phyloP scores from a whole-genome alignment of 2,888 invertebrate genomes.

The Daptonema setosum region DNA sequence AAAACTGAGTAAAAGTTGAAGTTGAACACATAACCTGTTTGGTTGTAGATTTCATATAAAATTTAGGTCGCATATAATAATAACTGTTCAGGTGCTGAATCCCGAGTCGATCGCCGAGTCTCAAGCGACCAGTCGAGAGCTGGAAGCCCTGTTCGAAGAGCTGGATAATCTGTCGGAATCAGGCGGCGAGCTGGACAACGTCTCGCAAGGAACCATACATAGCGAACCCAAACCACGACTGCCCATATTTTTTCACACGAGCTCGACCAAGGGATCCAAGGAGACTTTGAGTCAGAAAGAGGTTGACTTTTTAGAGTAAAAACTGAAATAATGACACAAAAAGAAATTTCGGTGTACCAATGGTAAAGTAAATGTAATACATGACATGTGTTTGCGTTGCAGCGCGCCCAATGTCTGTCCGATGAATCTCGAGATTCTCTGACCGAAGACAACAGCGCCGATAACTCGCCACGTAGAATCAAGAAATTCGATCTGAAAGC shows the following conservation, averaged over 20 bases:
- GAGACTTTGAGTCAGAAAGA: no score
- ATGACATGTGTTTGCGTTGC: no score
- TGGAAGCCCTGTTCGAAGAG: conserved; percentile 47
- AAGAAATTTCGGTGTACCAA: no score
- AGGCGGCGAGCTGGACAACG: conserved; percentile 46
- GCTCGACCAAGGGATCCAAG: neutral
- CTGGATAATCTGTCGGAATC: conserved; percentile 84
- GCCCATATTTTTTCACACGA: conserved; percentile 14
- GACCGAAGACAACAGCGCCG: neutral
- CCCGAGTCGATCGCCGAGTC: conserved; percentile 3
- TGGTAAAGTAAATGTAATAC: no score
- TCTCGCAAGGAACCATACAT: conserved; percentile 58
- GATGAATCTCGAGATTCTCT: neutral
- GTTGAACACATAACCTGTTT: no score
- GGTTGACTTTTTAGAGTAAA: no score
- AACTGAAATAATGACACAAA: neutral
- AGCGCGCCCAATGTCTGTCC: neutral
- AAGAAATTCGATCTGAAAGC: neutral
- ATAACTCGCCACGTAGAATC: neutral
- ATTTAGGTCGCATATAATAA: no score
- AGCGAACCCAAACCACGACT: conserved; percentile 89
- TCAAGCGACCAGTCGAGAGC: conserved; percentile 9
- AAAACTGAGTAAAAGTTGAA: no score
- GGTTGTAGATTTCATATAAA: no score
- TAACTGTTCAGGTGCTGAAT: conserved; percentile 7